Evolutionary conservation across 1,140 invertebrate species (phyloP).

Genomic region (Nilaparvata lugens): DNA sequence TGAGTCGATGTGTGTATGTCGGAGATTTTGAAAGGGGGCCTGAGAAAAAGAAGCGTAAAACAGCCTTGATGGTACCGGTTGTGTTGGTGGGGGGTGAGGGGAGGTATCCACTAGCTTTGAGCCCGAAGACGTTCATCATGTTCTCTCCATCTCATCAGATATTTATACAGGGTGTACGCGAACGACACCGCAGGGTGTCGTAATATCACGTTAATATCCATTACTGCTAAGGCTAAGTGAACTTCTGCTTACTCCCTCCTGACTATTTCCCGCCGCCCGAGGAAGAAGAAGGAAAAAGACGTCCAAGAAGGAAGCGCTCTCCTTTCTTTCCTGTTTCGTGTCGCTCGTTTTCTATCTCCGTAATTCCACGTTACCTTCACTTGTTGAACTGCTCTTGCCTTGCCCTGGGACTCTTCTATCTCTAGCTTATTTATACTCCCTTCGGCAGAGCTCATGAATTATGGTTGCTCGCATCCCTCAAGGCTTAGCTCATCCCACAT

Average conservation of each 20-base stretch:
- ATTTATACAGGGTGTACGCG: background rate
- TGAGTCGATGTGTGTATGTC: background rate
- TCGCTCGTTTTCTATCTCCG: background rate
- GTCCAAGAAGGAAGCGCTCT: background rate
- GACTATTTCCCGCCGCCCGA: background rate
- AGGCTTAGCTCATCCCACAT: too few species aligned
- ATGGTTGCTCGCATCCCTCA: too few species aligned
- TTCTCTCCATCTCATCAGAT: constrained; percentile 3
- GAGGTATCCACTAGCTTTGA: too few species aligned
- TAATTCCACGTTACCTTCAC: background rate
- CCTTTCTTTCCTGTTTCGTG: background rate
- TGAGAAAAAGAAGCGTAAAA: too few species aligned
- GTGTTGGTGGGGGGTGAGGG: too few species aligned
- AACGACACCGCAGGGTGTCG: constrained; percentile 6
- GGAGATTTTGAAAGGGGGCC: too few species aligned
- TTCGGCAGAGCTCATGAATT: too few species aligned
- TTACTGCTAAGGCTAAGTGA: constrained; percentile 4
- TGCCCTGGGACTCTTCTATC: background rate
- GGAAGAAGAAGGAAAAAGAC: too few species aligned
- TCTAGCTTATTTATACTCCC: too few species aligned
- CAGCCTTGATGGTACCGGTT: too few species aligned
- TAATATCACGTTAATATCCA: constrained; percentile 12
- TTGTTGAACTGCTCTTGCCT: background rate
- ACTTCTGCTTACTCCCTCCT: background rate
- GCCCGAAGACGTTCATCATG: background rate